Base-by-base conservation (phyloP, 2,888 invertebrate species). In the Dendrolimus pini region DNA sequence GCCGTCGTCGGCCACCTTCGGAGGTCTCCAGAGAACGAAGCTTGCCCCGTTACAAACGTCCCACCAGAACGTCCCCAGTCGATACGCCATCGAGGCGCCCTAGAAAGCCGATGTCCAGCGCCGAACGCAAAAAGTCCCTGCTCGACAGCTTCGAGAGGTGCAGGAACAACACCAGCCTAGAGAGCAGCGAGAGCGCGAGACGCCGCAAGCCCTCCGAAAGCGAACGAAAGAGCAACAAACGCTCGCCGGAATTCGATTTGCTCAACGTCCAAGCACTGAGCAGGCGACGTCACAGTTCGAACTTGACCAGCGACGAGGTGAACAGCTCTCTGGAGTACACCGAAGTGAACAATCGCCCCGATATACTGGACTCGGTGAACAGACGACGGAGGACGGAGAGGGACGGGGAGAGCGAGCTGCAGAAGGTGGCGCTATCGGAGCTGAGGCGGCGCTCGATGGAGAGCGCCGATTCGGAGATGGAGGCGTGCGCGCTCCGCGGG, bases 311-410 rank as follows among this genome's bases (percentile, higher is more conserved):
- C 72, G 91, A 91, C 65, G 89, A 90, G 62, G 70, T 91, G 1
- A 91, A 91, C 72, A 89, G 90, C 68, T 91, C 91, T 0, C 61
- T 91, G 7, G 91, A 91, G 65, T 91, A 91, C 72, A 85, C 89
- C 0, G 88, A 89, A 64, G 89, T 85, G 9, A 90, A 90, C 70
- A 87, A 89, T 68, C 81, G 90, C 6, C 90, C 91, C 0, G 91
- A 91, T 57, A 84, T 91, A 30, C 68, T 91, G 0, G 91, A 91
- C 69, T 91, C 91, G 1, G 61, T 91, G 58, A 79, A 71, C 59
- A 71, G 90, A 56, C 67, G 89, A 41, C 72, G 87, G 58, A 67
- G 82, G 59, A 75, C 67, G 0, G 83, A 82, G 7, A 82, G 79
- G 57, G 78, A 80, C 56, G 81, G 80, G 0, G 87, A 83, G 54